These are phyloP conservation scores for Psilopsiagon aurifrons DNA, from an alignment of 2,113 vertebrate genomes.

Conservation along the genomic window DNA sequence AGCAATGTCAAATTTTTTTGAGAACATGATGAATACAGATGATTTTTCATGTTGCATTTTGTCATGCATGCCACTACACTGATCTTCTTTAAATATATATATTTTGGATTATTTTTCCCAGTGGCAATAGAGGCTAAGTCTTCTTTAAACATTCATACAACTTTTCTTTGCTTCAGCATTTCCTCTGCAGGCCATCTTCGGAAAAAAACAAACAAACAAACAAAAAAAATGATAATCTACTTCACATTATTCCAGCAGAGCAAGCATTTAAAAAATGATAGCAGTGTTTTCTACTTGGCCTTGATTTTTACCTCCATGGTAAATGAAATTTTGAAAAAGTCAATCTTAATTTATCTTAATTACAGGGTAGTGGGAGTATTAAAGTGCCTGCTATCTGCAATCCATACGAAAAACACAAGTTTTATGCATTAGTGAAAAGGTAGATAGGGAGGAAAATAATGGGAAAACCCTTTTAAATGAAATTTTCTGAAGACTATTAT, in stretches of 20 bases:
- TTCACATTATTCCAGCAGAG: neutral
- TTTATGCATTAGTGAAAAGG: neutral
- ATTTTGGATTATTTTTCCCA: neutral
- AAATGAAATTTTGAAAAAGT: neutral
- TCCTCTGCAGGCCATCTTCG: neutral
- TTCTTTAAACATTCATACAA: neutral
- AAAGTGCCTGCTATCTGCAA: neutral
- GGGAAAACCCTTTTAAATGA: neutral
- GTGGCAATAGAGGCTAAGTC: neutral
- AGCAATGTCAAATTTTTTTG: neutral
- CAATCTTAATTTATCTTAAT: neutral
- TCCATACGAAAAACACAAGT: neutral
- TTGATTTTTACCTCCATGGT: neutral
- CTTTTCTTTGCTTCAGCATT: neutral
- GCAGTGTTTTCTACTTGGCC: neutral
- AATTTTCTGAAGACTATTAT: neutral
- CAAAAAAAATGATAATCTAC: neutral
- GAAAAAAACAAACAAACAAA: neutral
- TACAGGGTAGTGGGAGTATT: neutral
- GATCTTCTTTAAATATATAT: neutral
- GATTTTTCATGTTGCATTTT: neutral
- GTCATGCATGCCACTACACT: neutral
- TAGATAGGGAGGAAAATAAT: neutral
- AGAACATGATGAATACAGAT: neutral
- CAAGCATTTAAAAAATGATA: neutral